A percentile compares a stretch with the other conserved stretches of the same genome.
phyloP scores from a whole-genome alignment of 2,888 invertebrate species.

The Empis stercorea region DNA sequence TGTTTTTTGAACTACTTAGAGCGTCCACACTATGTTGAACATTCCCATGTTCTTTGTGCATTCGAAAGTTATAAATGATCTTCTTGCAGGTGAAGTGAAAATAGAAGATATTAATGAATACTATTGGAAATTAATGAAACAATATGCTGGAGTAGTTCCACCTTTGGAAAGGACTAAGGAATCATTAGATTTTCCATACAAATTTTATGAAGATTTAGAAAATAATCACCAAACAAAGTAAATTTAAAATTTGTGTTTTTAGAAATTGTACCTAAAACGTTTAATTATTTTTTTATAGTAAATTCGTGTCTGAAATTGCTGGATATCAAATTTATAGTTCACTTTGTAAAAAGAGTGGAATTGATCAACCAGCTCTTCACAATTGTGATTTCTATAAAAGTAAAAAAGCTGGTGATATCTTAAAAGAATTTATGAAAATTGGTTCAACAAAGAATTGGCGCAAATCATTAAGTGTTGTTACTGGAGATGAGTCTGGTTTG shows the following conservation, averaged over 20 bases:
- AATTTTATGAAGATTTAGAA: constrained; percentile 29
- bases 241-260: constrained; percentile 18
- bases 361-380: constrained; percentile 57
- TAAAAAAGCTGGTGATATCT: constrained; percentile 56
- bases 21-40: constrained; percentile 56
- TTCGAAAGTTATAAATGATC: constrained; percentile 55
- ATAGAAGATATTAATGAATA: constrained; percentile 49
- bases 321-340: constrained; percentile 71
- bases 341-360: constrained; percentile 58
- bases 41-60: constrained; percentile 56
- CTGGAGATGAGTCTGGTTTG: constrained; percentile 60
- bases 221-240: constrained; percentile 29
- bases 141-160: constrained; percentile 51
- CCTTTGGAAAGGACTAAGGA: constrained; percentile 47
- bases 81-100: constrained; percentile 46
- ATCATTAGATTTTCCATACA: constrained; percentile 50
- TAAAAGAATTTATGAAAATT: constrained; percentile 49
- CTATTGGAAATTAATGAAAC: constrained; percentile 49
- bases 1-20: constrained; percentile 28
- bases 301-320: constrained; percentile 65
- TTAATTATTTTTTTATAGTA: constrained; percentile 38
- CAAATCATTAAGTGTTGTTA: constrained; percentile 59
- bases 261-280: constrained; percentile 43
- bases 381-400: constrained; percentile 76
- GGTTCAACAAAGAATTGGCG: constrained; percentile 65